Percentiles rank a stretch among this genome's conserved stretches.
phyloP scores from a whole-genome alignment of 2,113 vertebrate species.

The Pseudopodoces humilis region DNA sequence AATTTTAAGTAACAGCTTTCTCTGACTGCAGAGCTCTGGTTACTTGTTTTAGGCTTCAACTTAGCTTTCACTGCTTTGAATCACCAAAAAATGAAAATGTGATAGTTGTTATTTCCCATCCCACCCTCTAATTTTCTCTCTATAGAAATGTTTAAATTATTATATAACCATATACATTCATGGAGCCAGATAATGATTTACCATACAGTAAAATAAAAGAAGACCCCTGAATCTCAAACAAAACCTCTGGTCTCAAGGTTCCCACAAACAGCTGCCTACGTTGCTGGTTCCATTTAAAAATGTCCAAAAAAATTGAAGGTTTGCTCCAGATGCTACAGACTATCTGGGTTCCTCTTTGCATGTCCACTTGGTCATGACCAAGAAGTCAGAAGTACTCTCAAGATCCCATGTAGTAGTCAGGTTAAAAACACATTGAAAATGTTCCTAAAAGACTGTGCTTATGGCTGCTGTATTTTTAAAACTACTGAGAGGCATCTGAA shows the following conservation, averaged over 20 bases:
- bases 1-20: neutral
- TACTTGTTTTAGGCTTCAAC: neutral
- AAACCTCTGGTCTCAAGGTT: neutral
- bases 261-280: neutral
- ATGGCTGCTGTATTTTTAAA: neutral
- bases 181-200: neutral
- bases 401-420: neutral
- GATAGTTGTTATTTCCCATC: neutral
- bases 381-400: neutral
- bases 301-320: neutral
- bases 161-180: neutral
- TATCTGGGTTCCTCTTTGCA: neutral
- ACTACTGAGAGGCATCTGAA: neutral
- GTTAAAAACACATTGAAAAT: neutral
- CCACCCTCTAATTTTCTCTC: neutral
- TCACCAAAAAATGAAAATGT: neutral
- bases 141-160: neutral
- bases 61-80: neutral
- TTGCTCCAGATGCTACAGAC: neutral
- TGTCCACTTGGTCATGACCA: neutral
- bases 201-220: neutral
- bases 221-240: neutral
- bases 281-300: neutral
- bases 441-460: neutral
- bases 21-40: neutral